Evolutionary conservation across 2,113 vertebrate genomes (phyloP).

Genomic region (Chelonoidis abingdonii): DNA sequence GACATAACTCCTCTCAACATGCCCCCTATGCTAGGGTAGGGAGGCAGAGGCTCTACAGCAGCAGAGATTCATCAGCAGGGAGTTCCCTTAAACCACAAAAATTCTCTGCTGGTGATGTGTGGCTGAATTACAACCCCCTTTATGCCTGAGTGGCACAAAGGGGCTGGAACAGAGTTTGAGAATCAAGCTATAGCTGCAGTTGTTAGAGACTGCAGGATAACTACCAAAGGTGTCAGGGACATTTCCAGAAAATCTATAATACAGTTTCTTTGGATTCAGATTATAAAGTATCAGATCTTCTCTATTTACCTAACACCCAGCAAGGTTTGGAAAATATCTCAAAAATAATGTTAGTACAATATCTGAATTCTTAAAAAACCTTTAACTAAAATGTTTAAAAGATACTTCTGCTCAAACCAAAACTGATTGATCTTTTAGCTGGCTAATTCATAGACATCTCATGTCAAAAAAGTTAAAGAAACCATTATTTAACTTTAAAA

Average conservation of each 20-base stretch:
- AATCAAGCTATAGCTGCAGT: background rate
- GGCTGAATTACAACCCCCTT: background rate
- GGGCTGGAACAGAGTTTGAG: background rate
- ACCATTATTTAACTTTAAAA: slow-evolving; percentile 1
- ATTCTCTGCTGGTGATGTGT: background rate
- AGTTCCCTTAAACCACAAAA: background rate
- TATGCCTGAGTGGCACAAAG: background rate
- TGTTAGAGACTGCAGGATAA: background rate
- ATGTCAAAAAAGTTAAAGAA: background rate
- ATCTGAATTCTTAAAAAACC: background rate
- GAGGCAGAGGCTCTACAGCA: background rate
- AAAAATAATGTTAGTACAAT: background rate
- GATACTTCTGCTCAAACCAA: rapidly evolving
- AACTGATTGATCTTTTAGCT: background rate
- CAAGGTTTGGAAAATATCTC: background rate
- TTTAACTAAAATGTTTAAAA: background rate
- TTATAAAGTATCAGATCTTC: background rate
- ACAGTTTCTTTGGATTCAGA: background rate
- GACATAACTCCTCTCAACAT: background rate
- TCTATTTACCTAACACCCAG: background rate
- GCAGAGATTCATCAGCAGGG: background rate
- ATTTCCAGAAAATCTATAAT: background rate
- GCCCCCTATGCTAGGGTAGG: background rate
- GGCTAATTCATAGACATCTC: background rate
- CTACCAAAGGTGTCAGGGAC: background rate